phyloP scores from a whole-genome alignment of 35 echinoderm and acorn worm species.

The Ptychodera flava region DNA sequence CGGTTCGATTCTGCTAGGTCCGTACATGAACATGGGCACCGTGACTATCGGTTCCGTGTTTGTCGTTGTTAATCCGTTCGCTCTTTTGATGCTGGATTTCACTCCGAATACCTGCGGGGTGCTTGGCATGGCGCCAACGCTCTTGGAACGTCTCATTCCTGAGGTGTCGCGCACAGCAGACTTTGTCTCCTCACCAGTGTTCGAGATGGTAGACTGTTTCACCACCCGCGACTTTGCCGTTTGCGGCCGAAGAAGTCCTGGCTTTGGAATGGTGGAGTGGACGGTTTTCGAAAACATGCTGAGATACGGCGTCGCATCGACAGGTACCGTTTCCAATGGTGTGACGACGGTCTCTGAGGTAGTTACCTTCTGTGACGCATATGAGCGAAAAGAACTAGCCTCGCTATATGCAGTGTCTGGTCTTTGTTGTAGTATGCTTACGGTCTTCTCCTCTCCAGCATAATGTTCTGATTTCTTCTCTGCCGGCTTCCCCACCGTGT shows the following conservation, averaged over 20 bases:
- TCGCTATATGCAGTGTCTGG: slow-evolving; percentile 12
- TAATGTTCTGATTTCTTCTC: background rate
- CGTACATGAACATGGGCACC: slow-evolving; percentile 81
- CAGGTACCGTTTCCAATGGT: slow-evolving; percentile 14
- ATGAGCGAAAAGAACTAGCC: background rate
- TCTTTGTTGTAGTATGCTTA: background rate
- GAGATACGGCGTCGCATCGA: slow-evolving; percentile 30
- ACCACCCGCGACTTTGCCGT: slow-evolving; percentile 35
- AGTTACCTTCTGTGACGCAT: slow-evolving; percentile 5
- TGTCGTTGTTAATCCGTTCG: slow-evolving; percentile 80
- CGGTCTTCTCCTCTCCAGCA: background rate
- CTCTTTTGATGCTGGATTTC: slow-evolving; percentile 29
- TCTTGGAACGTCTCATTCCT: background rate
- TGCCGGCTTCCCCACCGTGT: background rate
- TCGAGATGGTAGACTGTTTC: slow-evolving; percentile 10
- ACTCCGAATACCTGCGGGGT: background rate
- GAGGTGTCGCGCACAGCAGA: background rate
- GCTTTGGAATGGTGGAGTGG: slow-evolving; percentile 55
- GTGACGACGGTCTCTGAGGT: slow-evolving; percentile 31
- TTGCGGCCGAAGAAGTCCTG: slow-evolving; percentile 35
- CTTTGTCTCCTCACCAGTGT: slow-evolving; percentile 17
- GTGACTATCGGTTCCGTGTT: slow-evolving; percentile 56
- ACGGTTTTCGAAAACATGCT: slow-evolving; percentile 69
- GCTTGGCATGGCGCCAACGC: slow-evolving; percentile 12
- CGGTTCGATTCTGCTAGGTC: slow-evolving; percentile 24